Evolutionary conservation across 1,140 invertebrate species (phyloP).

Genomic region (Drosophila baimaii): DNA sequence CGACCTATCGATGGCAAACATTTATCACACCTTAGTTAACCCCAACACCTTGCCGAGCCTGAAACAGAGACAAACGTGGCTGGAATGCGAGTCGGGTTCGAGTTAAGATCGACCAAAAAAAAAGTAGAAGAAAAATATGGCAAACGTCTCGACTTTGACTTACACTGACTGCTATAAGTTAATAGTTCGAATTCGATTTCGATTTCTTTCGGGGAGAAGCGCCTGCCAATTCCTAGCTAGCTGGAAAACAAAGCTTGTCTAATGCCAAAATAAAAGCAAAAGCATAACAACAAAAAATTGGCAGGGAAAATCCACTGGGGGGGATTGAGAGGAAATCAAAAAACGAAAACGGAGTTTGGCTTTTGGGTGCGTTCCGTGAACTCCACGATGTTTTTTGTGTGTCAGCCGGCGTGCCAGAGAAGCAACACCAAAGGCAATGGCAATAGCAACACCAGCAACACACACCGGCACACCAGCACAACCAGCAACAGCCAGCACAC

Average conservation of each 20-base stretch:
- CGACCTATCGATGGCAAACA: conserved; percentile 78
- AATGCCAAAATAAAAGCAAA: conserved; percentile 44
- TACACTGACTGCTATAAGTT: conserved; percentile 80
- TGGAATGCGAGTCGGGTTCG: conserved; percentile 65
- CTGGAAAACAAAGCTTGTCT: conserved; percentile 64
- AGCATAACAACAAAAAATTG: background rate
- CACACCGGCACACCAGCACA: conserved; percentile 17
- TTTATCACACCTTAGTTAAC: conserved; percentile 84
- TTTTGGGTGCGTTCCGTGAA: conserved; percentile 84
- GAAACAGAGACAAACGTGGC: conserved; percentile 58
- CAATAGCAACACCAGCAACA: conserved; percentile 27
- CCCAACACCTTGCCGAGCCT: conserved; percentile 72
- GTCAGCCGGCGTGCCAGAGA: conserved; percentile 72
- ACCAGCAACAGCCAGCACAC: conserved; percentile 23
- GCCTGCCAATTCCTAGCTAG: conserved; percentile 40
- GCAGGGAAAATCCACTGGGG: background rate
- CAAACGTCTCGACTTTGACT: conserved; percentile 64
- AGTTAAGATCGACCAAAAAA: conserved; percentile 26
- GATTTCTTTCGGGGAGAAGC: conserved; percentile 67
- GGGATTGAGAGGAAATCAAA: conserved; percentile 2
- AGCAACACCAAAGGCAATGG: conserved; percentile 45
- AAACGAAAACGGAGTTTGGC: conserved; percentile 71
- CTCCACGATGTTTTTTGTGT: conserved; percentile 83
- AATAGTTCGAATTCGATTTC: conserved; percentile 76
- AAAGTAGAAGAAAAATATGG: conserved; percentile 44